Conservation (phyloP, 2,113 vertebrate species). For the Halichoerus grypus region DNA sequence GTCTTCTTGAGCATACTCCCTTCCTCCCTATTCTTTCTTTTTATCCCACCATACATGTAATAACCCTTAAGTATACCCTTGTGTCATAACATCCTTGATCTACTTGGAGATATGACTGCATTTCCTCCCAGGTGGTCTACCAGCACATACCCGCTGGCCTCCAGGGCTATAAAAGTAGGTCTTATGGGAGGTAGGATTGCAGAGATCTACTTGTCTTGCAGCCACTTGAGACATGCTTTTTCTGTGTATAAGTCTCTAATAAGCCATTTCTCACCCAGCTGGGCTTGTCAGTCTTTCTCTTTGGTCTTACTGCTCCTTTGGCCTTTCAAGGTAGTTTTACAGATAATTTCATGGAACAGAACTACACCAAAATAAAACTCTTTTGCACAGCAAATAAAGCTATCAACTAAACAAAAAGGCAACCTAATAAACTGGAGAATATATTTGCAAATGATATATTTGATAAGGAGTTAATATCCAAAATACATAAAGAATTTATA, state of each 20-base stretch:
- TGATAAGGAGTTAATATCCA: neutral
- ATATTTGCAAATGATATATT: neutral
- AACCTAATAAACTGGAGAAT: neutral
- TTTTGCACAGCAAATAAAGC: neutral
- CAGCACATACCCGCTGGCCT: neutral
- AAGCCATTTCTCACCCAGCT: neutral
- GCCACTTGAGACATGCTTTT: neutral
- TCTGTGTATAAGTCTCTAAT: neutral
- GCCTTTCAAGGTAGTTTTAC: neutral
- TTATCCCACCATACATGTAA: neutral
- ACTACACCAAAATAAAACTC: neutral
- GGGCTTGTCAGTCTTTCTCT: neutral
- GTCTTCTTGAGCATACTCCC: neutral
- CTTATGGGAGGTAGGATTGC: neutral
- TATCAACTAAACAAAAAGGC: neutral
- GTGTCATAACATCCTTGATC: neutral
- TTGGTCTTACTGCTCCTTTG: neutral
- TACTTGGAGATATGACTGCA: neutral
- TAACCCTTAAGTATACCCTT: neutral
- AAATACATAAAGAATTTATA: neutral
- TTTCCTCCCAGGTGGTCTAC: neutral
- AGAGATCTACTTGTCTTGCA: neutral
- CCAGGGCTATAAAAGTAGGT: neutral
- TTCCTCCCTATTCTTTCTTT: neutral
- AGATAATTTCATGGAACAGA: neutral